These are phyloP conservation scores for Thomomys bottae DNA, from an alignment of 2,113 vertebrate species.

Conservation along the genomic window DNA sequence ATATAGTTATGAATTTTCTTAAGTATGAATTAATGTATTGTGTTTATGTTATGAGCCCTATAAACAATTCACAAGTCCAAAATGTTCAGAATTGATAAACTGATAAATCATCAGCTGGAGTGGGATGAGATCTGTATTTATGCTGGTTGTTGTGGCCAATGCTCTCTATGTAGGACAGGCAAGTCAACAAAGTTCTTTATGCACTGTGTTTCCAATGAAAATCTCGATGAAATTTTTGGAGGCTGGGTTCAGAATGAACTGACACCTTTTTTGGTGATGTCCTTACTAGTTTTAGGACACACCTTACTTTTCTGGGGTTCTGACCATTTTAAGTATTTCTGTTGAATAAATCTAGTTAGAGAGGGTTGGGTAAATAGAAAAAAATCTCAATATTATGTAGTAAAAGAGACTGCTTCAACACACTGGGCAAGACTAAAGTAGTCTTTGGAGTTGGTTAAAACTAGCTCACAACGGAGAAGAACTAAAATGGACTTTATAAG, in stretches of 20 bases:
- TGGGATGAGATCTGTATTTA: not conserved
- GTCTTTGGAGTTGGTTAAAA: not conserved
- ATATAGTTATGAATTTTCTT: not conserved
- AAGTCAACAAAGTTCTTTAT: not conserved
- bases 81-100: not conserved
- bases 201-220: not conserved
- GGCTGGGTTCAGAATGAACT: not conserved
- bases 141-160: not conserved
- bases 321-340: constrained; percentile 51
- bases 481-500: not conserved
- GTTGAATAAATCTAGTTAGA: constrained; percentile 22
- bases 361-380: not conserved
- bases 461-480: not conserved
- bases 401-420: not conserved
- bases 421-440: not conserved
- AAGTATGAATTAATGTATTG: not conserved
- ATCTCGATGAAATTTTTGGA: not conserved
- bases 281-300: not conserved
- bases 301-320: not conserved
- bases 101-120: not conserved
- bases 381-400: not conserved
- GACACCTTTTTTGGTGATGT: constrained; percentile 11
- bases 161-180: not conserved
- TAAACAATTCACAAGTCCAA: not conserved
- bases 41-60: not conserved